A percentile compares a stretch with the other conserved stretches of the same genome.
These are phyloP conservation scores for Hermaeophaga mercurialis DNA, from an alignment of 2,888 invertebrate species.

Conservation along the genomic window DNA sequence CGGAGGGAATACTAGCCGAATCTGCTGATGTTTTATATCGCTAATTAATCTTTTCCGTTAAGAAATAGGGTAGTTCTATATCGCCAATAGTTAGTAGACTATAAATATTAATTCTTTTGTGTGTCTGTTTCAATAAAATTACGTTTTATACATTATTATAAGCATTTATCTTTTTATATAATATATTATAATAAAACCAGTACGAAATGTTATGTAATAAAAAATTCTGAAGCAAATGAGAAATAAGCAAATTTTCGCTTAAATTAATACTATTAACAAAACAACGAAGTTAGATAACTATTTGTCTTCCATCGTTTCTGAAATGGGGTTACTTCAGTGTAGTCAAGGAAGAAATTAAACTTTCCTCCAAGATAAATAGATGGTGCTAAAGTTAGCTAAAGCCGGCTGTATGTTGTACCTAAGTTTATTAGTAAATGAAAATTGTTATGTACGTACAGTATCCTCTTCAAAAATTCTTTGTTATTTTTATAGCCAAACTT, in stretches of 20 bases:
- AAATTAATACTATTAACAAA: conserved; percentile 23
- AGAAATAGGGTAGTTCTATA: too few relatives aligned
- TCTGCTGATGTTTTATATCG: conserved; percentile 11
- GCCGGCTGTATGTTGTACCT: conserved; percentile 1
- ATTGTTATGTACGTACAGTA: conserved; percentile 15
- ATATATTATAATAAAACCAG: too few relatives aligned
- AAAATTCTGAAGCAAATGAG: too few relatives aligned
- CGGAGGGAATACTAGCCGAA: conserved; percentile 1
- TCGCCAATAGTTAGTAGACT: too few relatives aligned
- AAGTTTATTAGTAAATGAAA: conserved; percentile 7
- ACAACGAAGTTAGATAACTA: conserved; percentile 21
- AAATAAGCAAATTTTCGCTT: conserved; percentile 5
- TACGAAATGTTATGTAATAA: too few relatives aligned
- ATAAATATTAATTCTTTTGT: too few relatives aligned
- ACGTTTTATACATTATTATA: too few relatives aligned
- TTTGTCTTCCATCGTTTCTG: conserved; percentile 22
- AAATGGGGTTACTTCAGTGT: conserved; percentile 17
- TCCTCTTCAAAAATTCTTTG: conserved; percentile 15
- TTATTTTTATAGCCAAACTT: too few relatives aligned
- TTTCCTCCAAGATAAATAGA: conserved; percentile 19
- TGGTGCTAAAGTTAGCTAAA: conserved; percentile 14
- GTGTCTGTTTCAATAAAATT: too few relatives aligned
- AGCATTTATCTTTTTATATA: too few relatives aligned
- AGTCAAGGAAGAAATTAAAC: conserved; percentile 21
- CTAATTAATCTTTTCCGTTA: too few relatives aligned